A percentile compares a stretch with the other conserved stretches of the same genome.
Conservation (phyloP, 2,113 vertebrate genomes). For the Tragulus kanchil region DNA sequence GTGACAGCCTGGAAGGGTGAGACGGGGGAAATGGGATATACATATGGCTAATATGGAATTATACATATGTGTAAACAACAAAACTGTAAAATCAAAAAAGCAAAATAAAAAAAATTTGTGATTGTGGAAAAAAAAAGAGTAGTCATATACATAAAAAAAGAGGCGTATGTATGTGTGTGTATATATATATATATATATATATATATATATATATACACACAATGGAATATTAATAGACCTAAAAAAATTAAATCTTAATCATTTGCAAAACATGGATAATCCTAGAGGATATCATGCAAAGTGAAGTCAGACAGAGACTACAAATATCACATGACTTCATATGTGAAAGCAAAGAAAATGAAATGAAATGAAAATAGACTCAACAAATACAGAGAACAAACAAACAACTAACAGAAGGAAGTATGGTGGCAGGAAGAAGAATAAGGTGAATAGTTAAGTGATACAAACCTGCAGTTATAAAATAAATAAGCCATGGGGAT, state of each 20-base stretch:
- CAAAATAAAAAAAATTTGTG: too few relatives aligned
- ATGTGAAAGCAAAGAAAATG: neutral
- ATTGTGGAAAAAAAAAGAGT: too few relatives aligned
- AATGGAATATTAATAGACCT: neutral
- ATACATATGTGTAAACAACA: too few relatives aligned
- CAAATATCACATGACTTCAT: neutral
- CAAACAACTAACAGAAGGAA: accelerated
- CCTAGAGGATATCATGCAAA: neutral
- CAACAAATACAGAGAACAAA: neutral
- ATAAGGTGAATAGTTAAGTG: neutral
- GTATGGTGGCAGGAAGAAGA: neutral
- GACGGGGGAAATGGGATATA: too few relatives aligned
- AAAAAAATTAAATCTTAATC: neutral
- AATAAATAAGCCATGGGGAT: neutral
- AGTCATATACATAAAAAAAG: too few relatives aligned
- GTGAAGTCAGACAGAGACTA: neutral
- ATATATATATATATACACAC: neutral
- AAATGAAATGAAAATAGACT: neutral
- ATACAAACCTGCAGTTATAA: neutral
- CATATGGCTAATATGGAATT: too few relatives aligned
- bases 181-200: too few relatives aligned
- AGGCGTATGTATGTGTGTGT: too few relatives aligned
- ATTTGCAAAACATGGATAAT: neutral
- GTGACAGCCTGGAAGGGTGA: too few relatives aligned
- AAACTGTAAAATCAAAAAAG: too few relatives aligned